phyloP scores from a whole-genome alignment of 2,888 invertebrate genomes.

The Pterostichus niger region DNA sequence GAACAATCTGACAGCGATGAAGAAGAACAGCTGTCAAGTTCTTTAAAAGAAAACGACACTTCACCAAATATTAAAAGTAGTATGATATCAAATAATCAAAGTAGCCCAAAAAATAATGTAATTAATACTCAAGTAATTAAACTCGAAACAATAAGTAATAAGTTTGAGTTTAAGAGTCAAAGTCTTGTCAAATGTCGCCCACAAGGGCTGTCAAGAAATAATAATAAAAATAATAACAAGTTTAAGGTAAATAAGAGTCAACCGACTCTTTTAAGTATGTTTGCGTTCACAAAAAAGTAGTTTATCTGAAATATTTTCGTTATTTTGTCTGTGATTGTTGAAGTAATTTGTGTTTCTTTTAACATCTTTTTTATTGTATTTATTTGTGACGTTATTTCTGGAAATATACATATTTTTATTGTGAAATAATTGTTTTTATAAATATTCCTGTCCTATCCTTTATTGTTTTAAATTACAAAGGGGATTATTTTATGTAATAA shows the following conservation, averaged over 20 bases:
- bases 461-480: background rate
- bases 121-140: background rate
- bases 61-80: background rate
- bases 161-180: background rate
- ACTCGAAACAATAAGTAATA: background rate
- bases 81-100: background rate
- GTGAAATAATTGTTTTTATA: background rate
- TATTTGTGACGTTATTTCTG: background rate
- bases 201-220: slow-evolving; percentile 14
- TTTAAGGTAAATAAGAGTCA: slow-evolving; percentile 26
- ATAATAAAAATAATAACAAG: slow-evolving; percentile 7
- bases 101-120: background rate
- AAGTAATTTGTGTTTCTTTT: too few relatives aligned
- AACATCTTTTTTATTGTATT: too few relatives aligned
- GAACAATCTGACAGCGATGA: background rate
- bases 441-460: background rate
- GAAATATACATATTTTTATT: slow-evolving; percentile 28
- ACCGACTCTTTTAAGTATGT: slow-evolving; percentile 43
- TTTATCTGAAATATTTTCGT: background rate
- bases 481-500: slow-evolving; percentile 30
- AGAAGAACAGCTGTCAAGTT: slow-evolving; percentile 31
- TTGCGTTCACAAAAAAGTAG: slow-evolving; percentile 19
- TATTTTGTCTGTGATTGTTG: slow-evolving; percentile 9
- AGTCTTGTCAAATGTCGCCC: slow-evolving; percentile 27
- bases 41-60: slow-evolving; percentile 35